Percentiles rank a stretch among this genome's conserved stretches.
Conservation (phyloP, 1,140 invertebrate genomes). For the Popillia japonica region DNA sequence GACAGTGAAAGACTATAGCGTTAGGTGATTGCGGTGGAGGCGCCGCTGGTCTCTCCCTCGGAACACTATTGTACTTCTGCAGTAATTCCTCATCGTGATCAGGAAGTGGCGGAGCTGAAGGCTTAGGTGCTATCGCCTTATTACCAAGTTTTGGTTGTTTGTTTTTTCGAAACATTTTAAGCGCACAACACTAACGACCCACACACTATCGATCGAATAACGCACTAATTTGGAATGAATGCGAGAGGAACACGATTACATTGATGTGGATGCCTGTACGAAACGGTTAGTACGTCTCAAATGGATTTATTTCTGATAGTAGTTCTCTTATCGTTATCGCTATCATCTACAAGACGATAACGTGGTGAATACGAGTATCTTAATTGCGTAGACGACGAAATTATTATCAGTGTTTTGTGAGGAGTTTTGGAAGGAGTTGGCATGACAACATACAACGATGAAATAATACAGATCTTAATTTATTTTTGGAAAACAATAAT, state of each 20-base stretch:
- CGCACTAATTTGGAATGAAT: neutral
- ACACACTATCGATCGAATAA: no score
- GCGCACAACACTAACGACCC: neutral
- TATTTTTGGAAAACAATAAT: no score
- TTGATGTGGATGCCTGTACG: neutral
- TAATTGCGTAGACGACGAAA: neutral
- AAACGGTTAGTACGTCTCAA: neutral
- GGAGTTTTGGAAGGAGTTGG: no score
- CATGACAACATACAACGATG: no score
- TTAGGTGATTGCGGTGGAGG: neutral
- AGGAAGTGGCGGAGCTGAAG: neutral
- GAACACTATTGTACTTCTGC: neutral
- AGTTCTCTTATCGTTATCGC: no score
- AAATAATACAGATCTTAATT: no score
- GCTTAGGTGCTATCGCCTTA: neutral
- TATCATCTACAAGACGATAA: conserved; percentile 4
- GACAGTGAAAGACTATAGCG: conserved; percentile 90
- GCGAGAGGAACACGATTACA: neutral
- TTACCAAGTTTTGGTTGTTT: neutral
- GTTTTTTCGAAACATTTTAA: neutral
- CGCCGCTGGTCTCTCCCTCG: no score
- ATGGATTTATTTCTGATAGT: neutral
- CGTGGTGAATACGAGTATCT: neutral
- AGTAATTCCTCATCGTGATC: neutral
- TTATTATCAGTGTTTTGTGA: no score